A percentile compares a stretch with the other conserved stretches of the same genome.
These are phyloP conservation scores for Ruditapes philippinarum DNA, from an alignment of 1,140 invertebrate genomes.

Conservation along the genomic window DNA sequence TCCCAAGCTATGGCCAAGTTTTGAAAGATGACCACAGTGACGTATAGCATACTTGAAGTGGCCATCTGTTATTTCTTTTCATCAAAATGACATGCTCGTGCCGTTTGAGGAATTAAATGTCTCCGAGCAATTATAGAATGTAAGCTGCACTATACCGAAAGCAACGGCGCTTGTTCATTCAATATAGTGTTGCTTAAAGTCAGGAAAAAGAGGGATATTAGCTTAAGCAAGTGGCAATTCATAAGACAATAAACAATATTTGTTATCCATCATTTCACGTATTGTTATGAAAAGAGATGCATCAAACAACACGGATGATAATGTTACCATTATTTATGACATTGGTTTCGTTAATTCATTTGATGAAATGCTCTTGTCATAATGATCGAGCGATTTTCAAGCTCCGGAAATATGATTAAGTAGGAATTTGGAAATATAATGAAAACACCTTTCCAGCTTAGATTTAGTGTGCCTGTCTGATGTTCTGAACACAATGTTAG, in stretches of 20 bases:
- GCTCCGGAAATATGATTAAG: constrained; percentile 28
- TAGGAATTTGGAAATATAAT: constrained; percentile 43
- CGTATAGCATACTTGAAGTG: neutral
- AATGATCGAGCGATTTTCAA: constrained; percentile 7
- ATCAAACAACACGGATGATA: constrained; percentile 35
- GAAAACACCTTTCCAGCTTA: no score
- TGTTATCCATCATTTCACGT: constrained; percentile 33
- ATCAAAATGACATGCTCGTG: neutral
- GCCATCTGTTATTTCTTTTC: constrained; percentile 7
- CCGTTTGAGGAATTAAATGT: constrained; percentile 7
- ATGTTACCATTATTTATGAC: constrained; percentile 4
- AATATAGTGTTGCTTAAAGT: neutral
- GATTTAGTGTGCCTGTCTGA: no score
- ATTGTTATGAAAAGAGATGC: constrained; percentile 32
- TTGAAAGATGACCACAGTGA: neutral
- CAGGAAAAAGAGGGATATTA: no score
- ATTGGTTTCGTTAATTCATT: constrained; percentile 33
- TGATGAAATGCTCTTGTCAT: constrained; percentile 15
- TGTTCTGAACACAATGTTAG: no score
- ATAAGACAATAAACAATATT: constrained; percentile 11
- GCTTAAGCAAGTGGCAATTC: neutral
- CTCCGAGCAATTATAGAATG: neutral
- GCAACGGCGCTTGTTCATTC: neutral
- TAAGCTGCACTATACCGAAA: neutral
- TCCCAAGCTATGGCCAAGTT: neutral